phyloP scores from a whole-genome alignment of 2,113 vertebrate species.

The Turdus rufiventris region DNA sequence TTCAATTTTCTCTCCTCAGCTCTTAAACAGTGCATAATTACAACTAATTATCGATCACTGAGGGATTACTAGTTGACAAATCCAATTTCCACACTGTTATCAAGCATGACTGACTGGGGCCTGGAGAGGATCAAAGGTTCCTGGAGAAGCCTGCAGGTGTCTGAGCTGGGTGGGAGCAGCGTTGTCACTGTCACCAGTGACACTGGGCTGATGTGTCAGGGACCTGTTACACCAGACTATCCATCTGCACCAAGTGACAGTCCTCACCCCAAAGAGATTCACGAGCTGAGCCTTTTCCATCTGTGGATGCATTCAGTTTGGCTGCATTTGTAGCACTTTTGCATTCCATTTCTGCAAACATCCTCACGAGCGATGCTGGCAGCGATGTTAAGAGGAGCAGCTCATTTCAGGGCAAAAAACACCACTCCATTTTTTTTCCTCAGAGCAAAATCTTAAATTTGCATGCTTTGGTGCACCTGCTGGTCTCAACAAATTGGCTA shows the following conservation, averaged over 20 bases:
- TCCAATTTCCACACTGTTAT: slow-evolving; percentile 41
- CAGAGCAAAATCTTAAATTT: neutral
- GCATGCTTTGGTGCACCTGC: slow-evolving; percentile 2
- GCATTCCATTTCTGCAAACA: neutral
- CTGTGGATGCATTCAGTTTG: neutral
- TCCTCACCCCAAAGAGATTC: neutral
- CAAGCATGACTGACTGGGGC: slow-evolving; percentile 4
- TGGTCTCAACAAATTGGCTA: neutral
- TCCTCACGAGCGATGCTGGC: neutral
- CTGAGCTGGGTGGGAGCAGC: neutral
- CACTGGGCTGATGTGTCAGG: neutral
- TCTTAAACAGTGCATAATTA: slow-evolving; percentile 36
- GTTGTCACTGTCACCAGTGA: accelerated
- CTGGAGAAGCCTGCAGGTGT: neutral
- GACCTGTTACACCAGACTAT: neutral
- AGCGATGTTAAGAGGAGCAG: neutral
- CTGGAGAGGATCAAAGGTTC: neutral
- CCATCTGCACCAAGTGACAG: neutral
- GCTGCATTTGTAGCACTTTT: neutral
- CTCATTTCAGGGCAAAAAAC: neutral
- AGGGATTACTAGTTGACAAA: slow-evolving; percentile 66
- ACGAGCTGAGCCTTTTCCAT: neutral
- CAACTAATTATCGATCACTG: slow-evolving; percentile 60
- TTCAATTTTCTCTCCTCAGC: neutral
- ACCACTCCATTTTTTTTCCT: neutral